phyloP scores from a whole-genome alignment of 1,140 invertebrate genomes.

The Bombus pascuorum region DNA sequence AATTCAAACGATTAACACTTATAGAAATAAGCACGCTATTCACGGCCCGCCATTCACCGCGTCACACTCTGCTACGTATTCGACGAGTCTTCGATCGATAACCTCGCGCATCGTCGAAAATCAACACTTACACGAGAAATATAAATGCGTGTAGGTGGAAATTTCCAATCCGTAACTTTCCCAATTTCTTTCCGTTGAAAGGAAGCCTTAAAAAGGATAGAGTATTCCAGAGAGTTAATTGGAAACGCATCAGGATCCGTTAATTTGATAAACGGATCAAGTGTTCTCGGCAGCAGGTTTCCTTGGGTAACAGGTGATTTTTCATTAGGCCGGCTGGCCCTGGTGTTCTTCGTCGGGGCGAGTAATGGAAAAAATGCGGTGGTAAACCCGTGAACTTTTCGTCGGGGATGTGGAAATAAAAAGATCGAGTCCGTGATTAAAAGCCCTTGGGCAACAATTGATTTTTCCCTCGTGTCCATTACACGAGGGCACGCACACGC shows the following conservation, averaged over 20 bases:
- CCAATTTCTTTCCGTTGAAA: not conserved
- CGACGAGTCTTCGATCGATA: no score
- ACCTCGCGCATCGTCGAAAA: no score
- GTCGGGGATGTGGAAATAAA: conserved; percentile 65
- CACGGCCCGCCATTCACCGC: not conserved
- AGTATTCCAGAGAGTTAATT: not conserved
- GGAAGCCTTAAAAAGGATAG: not conserved
- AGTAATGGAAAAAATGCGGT: conserved; percentile 39
- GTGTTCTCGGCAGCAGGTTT: conserved; percentile 2
- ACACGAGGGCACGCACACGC: conserved; percentile 16
- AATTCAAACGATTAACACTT: conserved; percentile 22
- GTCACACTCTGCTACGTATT: not conserved
- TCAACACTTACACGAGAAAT: no score
- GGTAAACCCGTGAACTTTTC: conserved; percentile 50
- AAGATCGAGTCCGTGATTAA: conserved; percentile 67
- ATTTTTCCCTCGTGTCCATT: conserved; percentile 64
- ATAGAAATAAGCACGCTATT: not conserved
- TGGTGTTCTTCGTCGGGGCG: conserved; percentile 4
- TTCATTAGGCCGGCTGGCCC: conserved; percentile 21
- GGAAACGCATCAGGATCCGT: not conserved
- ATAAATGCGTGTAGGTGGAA: not conserved
- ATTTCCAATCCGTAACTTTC: not conserved
- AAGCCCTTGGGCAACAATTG: conserved; percentile 71
- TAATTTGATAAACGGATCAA: conserved; percentile 30
- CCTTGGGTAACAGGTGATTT: conserved; percentile 49